Evolutionary conservation across 2,888 invertebrate genomes (phyloP).

Genomic region (Hypomecis atomaria): DNA sequence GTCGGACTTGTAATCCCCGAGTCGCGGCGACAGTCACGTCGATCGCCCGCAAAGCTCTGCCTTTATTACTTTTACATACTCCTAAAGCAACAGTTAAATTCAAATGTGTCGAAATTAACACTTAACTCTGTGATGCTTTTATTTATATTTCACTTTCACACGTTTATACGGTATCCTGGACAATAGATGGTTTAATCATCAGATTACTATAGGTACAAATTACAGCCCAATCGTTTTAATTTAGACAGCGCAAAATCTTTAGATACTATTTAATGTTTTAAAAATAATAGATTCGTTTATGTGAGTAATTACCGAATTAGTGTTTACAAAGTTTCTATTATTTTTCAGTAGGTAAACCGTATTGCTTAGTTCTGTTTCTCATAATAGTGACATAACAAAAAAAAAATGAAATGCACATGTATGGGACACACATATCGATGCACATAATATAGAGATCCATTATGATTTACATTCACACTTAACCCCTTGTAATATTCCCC

Average conservation of each 20-base stretch:
- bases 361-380: too few relatives aligned
- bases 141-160: constrained; percentile 8
- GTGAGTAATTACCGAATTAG: too few relatives aligned
- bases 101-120: constrained; percentile 72
- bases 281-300: too few relatives aligned
- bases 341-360: too few relatives aligned
- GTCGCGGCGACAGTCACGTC: constrained; percentile 66
- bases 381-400: not conserved
- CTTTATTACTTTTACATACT: constrained; percentile 59
- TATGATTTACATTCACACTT: constrained; percentile 52
- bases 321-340: too few relatives aligned
- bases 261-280: too few relatives aligned
- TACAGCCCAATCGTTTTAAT: too few relatives aligned
- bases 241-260: too few relatives aligned
- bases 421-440: not conserved
- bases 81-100: constrained; percentile 72
- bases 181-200: too few relatives aligned
- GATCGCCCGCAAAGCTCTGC: constrained; percentile 55
- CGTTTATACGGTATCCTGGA: too few relatives aligned
- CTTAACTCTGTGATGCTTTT: constrained; percentile 11
- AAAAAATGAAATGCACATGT: too few relatives aligned
- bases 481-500: constrained; percentile 64
- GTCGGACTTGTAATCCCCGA: constrained; percentile 68
- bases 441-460: constrained; percentile 32
- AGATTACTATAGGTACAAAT: too few relatives aligned